Conservation (phyloP, 2,888 invertebrate genomes). For the Malthinus flaveolus region DNA sequence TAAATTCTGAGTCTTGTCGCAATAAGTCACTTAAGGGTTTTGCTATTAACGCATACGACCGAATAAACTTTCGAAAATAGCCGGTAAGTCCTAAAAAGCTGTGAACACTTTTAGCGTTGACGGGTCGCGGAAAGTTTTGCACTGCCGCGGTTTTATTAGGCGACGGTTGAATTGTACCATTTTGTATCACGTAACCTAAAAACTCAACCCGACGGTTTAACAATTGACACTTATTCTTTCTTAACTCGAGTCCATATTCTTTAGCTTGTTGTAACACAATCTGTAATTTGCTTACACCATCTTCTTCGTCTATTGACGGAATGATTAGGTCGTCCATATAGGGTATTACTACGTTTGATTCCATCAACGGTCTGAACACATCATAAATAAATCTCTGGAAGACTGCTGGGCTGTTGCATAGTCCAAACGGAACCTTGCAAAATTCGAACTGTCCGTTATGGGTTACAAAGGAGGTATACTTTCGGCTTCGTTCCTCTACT, state of each 20-base stretch:
- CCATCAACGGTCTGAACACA: background rate
- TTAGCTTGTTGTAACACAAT: no score
- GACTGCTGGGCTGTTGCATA: no score
- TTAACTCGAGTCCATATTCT: slow-evolving; percentile 40
- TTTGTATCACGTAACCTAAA: background rate
- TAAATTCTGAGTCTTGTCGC: background rate
- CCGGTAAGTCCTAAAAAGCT: background rate
- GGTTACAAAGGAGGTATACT: background rate
- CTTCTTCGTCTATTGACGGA: no score
- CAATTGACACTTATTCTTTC: slow-evolving; percentile 48
- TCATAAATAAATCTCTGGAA: background rate
- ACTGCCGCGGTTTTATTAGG: background rate
- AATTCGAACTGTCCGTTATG: background rate
- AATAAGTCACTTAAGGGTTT: slow-evolving; percentile 1
- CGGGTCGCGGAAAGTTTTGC: background rate
- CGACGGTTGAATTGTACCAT: background rate
- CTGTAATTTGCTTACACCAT: no score
- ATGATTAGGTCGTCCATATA: background rate
- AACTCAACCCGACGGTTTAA: slow-evolving; percentile 28
- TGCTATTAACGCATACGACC: background rate
- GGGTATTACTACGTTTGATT: background rate
- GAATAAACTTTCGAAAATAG: background rate
- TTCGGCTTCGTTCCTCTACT: no score
- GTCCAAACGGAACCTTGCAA: background rate
- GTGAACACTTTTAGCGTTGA: background rate